A percentile compares a stretch with the other conserved stretches of the same genome.
phyloP scores from a whole-genome alignment of 2,888 invertebrate genomes.

The Diloba caeruleocephala region DNA sequence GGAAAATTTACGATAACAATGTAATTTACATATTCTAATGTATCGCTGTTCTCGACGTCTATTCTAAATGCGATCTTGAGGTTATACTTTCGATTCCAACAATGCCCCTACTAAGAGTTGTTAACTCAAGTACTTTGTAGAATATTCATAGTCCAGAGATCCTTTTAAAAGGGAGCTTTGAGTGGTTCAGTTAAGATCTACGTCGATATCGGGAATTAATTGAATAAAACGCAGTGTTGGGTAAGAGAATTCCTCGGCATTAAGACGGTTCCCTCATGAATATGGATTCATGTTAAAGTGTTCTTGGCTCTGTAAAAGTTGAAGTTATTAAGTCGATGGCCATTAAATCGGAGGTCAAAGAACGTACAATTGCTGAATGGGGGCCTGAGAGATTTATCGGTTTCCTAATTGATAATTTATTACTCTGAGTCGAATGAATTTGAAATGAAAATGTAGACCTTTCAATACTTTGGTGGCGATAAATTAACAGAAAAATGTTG shows the following conservation, averaged over 20 bases:
- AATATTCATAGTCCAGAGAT: conserved; percentile 66
- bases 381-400: conserved; percentile 51
- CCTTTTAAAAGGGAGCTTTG: conserved; percentile 59
- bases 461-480: conserved; percentile 41
- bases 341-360: conserved; percentile 66
- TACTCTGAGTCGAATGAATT: conserved; percentile 50
- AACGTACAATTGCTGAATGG: conserved; percentile 56
- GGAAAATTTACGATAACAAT: conserved; percentile 34
- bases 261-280: conserved; percentile 72
- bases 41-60: conserved; percentile 23
- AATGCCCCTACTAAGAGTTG: conserved; percentile 49
- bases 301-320: conserved; percentile 75
- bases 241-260: conserved; percentile 59
- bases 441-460: conserved; percentile 49
- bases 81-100: conserved; percentile 38
- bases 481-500: conserved; percentile 40
- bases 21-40: conserved; percentile 44
- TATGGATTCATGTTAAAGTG: conserved; percentile 78
- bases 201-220: conserved; percentile 80
- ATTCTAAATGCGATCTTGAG: conserved; percentile 37
- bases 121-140: conserved; percentile 59
- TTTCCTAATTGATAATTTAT: conserved; percentile 60
- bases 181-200: conserved; percentile 62
- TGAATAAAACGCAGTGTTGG: conserved; percentile 81
- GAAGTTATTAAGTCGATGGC: conserved; percentile 70